A percentile compares a stretch with the other conserved stretches of the same genome.
Conservation (phyloP, 2,888 invertebrate genomes). For the Eulithis testata region DNA sequence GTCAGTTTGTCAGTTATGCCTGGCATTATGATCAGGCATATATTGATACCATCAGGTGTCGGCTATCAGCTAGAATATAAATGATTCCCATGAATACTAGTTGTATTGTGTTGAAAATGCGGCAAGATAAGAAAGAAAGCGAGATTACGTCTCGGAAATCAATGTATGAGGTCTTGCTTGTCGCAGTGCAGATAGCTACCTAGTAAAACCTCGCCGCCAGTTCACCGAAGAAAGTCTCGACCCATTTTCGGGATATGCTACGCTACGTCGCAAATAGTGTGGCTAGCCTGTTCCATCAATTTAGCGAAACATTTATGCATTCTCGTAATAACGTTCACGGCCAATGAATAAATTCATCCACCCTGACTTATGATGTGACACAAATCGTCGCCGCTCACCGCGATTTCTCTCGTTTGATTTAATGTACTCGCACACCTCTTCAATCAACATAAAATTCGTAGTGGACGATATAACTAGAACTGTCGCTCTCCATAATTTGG, state of each 20-base stretch:
- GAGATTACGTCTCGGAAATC: conserved; percentile 58
- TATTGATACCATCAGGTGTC: conserved; percentile 45
- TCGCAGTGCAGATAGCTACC: conserved; percentile 72
- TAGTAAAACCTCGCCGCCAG: conserved; percentile 48
- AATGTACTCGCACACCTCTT: conserved; percentile 36
- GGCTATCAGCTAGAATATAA: conserved; percentile 38
- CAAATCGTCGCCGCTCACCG: conserved; percentile 30
- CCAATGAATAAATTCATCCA: conserved; percentile 32
- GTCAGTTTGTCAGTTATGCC: conserved; percentile 54
- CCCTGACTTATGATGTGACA: conserved; percentile 28
- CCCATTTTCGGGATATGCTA: conserved; percentile 52
- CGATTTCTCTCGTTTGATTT: conserved; percentile 40
- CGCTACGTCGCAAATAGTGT: conserved; percentile 31
- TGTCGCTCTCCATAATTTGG: conserved; percentile 43
- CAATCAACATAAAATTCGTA: conserved; percentile 41
- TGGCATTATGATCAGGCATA: conserved; percentile 63
- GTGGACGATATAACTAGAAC: conserved; percentile 43
- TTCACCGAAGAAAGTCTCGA: conserved; percentile 61
- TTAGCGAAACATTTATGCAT: conserved; percentile 31
- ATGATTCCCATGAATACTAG: conserved; percentile 11
- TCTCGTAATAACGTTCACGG: conserved; percentile 30
- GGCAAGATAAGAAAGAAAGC: conserved; percentile 35
- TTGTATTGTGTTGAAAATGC: conserved; percentile 12
- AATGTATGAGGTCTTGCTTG: conserved; percentile 65
- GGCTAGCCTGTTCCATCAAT: conserved; percentile 33